Percentiles rank a stretch among this genome's conserved stretches.
Evolutionary conservation across 1,140 invertebrate species (phyloP).

Genomic region (Microplitis demolitor): DNA sequence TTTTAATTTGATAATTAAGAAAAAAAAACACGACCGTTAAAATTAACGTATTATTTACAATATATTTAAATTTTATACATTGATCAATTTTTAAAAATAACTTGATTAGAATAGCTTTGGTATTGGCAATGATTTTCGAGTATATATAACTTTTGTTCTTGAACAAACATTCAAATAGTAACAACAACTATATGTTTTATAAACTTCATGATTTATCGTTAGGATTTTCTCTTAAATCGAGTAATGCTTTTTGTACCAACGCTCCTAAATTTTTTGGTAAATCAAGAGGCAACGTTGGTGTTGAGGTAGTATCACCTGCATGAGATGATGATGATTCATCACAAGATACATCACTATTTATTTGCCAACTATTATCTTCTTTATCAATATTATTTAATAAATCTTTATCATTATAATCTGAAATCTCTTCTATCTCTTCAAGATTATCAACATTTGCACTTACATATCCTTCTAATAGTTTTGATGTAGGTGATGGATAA

Average conservation of each 20-base stretch:
- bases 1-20: too few species aligned
- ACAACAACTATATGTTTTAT: neutral
- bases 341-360: neutral
- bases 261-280: slow-evolving; percentile 46
- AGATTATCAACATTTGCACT: slow-evolving; percentile 58
- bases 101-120: slow-evolving; percentile 6
- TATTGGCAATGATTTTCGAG: neutral
- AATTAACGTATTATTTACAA: neutral
- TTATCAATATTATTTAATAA: slow-evolving; percentile 19
- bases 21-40: too few species aligned
- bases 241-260: slow-evolving; percentile 52
- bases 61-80: neutral
- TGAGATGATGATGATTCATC: slow-evolving; percentile 3
- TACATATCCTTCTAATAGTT: slow-evolving; percentile 64
- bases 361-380: slow-evolving; percentile 5
- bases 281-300: slow-evolving; percentile 11
- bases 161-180: neutral
- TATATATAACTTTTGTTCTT: slow-evolving; percentile 1
- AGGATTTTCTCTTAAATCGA: slow-evolving; percentile 46
- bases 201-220: slow-evolving; percentile 35
- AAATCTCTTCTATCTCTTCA: slow-evolving; percentile 35
- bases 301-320: neutral
- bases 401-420: slow-evolving; percentile 31
- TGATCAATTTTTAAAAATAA: neutral
- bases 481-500: slow-evolving; percentile 63